Base-by-base conservation (phyloP, 2,888 invertebrate genomes). In the Osmoderma eremita region DNA sequence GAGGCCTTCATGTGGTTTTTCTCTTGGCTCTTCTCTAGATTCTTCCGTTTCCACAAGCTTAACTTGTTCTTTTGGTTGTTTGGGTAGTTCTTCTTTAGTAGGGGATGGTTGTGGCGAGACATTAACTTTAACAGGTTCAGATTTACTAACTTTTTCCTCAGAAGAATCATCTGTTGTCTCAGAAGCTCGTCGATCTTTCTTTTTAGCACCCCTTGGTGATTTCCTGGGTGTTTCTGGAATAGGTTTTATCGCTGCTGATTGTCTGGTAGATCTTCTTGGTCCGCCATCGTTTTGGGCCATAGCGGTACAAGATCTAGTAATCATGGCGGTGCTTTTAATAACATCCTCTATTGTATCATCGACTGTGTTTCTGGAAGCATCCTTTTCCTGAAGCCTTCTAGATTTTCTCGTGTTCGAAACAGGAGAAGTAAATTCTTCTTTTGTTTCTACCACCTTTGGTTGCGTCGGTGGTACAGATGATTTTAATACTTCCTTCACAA, bases 331-430 rank as follows among this genome's bases (percentile, higher is more conserved):
- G 67, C 92, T 91, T 72, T 93, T 89, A 1, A 94, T 90, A 0
- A 95, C 94, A 77, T 96, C 95, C 73, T 97, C 96, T 71, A 95
- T 95, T 12, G 93, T 88, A 75, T 94, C 95, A 78, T 97, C 96
- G 8, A 94, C 88, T 0, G 92, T 91, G 69, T 87, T 92, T 67
- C 92, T 86, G 71, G 88, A 88, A 54, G 88, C 89, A 76, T 92
- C 92, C 77, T 90, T 90, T 78, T 93, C 93, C 76, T 91, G 91
- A 63, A 94, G 82, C 69, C 94, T 86, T 66, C 91, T 86, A 0
- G 94, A 94, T 80, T 94, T 94, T 58, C 94, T 85, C 0, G 93
- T 93, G 71, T 92, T 92, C 1, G 83, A 78, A 3, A 86, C 85
- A 0, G 90, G 88, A 0, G 88, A 87, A 13, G 86, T 83, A 69